Evolutionary conservation across 2,797 vertebrate species (phyloP), one percentile per base, ranked within the genome.

Genomic region (Thalassophryne amazonica): DNA sequence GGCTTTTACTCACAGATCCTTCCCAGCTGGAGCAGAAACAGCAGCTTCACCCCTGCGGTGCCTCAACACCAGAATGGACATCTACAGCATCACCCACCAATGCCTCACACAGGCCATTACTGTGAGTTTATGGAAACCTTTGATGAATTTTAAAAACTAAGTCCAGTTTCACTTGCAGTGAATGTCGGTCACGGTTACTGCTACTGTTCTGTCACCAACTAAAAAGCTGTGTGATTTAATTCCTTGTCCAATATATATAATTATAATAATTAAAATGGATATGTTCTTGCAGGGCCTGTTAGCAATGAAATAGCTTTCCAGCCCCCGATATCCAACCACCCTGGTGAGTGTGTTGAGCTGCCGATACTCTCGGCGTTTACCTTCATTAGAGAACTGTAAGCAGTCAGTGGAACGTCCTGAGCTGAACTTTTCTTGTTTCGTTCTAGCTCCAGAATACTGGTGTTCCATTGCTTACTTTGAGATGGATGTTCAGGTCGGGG

Each of bases 241-340:
- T 14, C 10, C 9, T 16, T 21, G 1, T 30, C 35, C 4, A 17
- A 8, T n/a, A n/a, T n/a, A n/a, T n/a, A n/a, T n/a, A n/a, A n/a
- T n/a, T n/a, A n/a, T n/a, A n/a, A n/a, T n/a, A 16, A 30, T 28
- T 6, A 40, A 25, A 23, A 23, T 4, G 34, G 5, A 39, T 8
- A 53, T 80, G 41, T 76, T 58, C 59, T 75, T 76, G 50, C 49
- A 96, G 96, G 96, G 96, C 93, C 94, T 23, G 94, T 97, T 78
- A 90, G 94, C 84, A 98, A 94, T 31, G 96, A 98, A 42, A 95
- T 98, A 72, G 93, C 93, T 48, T 98, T 97, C 90, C 96, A 98
- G 83, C 96, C 96, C 22, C 95, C 95, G 1, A 95, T 98, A 74
- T 98, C 96, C 14, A 98, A 95, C 70, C 96, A 98, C 69, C 96